Evolutionary conservation across 2,888 invertebrate genomes (phyloP).

Genomic region (Carterocephalus palaemon): DNA sequence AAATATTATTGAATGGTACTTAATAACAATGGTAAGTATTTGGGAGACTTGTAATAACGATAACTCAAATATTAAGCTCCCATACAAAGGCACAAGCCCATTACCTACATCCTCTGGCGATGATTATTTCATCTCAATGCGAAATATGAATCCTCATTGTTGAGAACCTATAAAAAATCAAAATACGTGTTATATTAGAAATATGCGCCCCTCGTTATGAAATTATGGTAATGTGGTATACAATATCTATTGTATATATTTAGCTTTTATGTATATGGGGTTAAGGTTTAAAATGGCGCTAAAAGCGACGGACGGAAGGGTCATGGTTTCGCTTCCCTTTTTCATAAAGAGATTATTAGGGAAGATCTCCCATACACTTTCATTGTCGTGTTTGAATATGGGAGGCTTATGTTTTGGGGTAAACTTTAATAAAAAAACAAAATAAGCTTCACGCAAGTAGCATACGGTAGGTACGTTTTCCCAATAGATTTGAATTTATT

Average conservation of each 20-base stretch:
- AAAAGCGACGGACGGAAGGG: constrained; percentile 35
- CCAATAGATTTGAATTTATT: constrained; percentile 18
- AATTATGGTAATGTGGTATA: constrained; percentile 64
- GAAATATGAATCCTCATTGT: constrained; percentile 52
- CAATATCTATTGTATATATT: constrained; percentile 24
- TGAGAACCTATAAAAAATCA: constrained; percentile 56
- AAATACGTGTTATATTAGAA: constrained; percentile 67
- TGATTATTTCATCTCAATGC: constrained; percentile 36
- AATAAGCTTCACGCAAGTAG: too few species aligned
- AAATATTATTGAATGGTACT: background rate
- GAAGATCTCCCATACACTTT: constrained; percentile 57
- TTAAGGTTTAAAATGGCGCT: constrained; percentile 31
- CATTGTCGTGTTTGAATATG: constrained; percentile 52
- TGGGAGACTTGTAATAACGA: background rate
- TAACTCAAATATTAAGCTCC: constrained; percentile 15
- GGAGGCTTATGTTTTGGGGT: constrained; percentile 38
- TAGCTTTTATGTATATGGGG: constrained; percentile 28
- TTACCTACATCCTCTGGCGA: constrained; percentile 25
- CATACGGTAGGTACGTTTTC: constrained; percentile 1
- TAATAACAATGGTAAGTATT: constrained; percentile 2
- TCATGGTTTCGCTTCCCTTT: constrained; percentile 45
- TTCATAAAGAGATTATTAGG: constrained; percentile 63
- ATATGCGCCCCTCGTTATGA: constrained; percentile 67
- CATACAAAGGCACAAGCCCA: constrained; percentile 30
- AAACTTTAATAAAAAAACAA: constrained; percentile 56